Evolutionary conservation across 2,113 vertebrate species (phyloP), one percentile per base, ranked within the genome.

Genomic region (Caracal caracal): DNA sequence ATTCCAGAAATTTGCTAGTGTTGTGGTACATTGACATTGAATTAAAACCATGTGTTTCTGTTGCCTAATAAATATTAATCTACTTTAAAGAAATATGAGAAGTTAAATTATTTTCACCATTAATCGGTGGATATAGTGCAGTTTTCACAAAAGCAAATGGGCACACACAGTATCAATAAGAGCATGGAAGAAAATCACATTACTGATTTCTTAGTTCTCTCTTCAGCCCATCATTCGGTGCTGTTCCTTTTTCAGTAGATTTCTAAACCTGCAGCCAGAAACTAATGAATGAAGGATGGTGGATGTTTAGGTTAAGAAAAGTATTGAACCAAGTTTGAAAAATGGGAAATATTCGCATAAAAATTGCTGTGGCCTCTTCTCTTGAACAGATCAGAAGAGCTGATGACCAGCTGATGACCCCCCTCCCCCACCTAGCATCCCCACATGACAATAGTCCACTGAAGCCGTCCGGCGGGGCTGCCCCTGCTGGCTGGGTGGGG

Each of bases 61-160:
- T 61, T 93, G 30, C 47, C 30, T 93, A 96, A 53, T 88, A 90
- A 91, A 47, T 56, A 79, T 33, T 66, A 78, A 94, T 68, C 78
- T 94, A 63, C 53, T 90, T 85, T 73, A 86, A 51, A 75, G 71
- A 93, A 96, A 68, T 51, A 65, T 51, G 33, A 86, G 40, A 63
- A 37, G 16, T 80, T 96, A 88, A 33, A 88, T 94, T 88, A 63
- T 93, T 86, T 93, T 96, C 78, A 88, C 22, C 11, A 70, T 93
- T 59, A 30, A 43, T 73, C 61, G 24, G 5, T 63, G 20, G 40
- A 43, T 94, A 28, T 71, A 88, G 10, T 78, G 6, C 19, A 66
- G 5, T 90, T 51, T 92, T 87, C 70, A 65, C 35, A 63, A 88
- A 95, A 96, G 49, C 43, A 80, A 88, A 37, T 66, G 19, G 43